These are phyloP conservation scores for Cremastobaeus sp. DNA, from an alignment of 2,888 invertebrate genomes.

Conservation along the genomic window DNA sequence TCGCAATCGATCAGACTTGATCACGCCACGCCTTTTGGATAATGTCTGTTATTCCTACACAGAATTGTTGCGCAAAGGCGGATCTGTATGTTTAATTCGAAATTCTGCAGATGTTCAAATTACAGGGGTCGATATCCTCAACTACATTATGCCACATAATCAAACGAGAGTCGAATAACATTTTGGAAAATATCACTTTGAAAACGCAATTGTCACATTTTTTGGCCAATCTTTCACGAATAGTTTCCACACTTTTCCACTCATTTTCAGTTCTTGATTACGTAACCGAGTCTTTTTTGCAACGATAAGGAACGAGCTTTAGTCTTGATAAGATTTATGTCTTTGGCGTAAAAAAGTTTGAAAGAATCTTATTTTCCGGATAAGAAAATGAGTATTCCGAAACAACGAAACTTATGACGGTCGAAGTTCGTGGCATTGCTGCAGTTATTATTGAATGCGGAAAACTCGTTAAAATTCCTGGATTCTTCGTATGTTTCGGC, in stretches of 20 bases:
- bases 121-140: neutral
- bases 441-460: conserved; percentile 63
- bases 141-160: too few relatives aligned
- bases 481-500: conserved; percentile 66
- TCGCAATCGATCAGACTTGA: conserved; percentile 51
- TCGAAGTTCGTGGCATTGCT: conserved; percentile 42
- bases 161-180: too few relatives aligned
- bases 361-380: conserved; percentile 18
- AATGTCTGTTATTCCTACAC: conserved; percentile 51
- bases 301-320: conserved; percentile 2
- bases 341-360: conserved; percentile 32
- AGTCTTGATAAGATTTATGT: conserved; percentile 39
- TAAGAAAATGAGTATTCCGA: conserved; percentile 38
- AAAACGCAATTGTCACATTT: too few relatives aligned
- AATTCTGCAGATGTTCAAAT: conserved; percentile 28
- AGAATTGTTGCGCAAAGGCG: conserved; percentile 33
- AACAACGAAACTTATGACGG: conserved; percentile 46
- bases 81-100: conserved; percentile 15
- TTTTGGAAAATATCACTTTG: neutral
- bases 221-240: too few relatives aligned
- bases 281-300: neutral
- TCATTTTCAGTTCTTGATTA: too few relatives aligned
- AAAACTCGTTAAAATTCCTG: conserved; percentile 73
- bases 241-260: too few relatives aligned
- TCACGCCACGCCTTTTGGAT: conserved; percentile 46